Conservation (phyloP, 2,797 vertebrate species). For the Acrocephalus scirpaceus region DNA sequence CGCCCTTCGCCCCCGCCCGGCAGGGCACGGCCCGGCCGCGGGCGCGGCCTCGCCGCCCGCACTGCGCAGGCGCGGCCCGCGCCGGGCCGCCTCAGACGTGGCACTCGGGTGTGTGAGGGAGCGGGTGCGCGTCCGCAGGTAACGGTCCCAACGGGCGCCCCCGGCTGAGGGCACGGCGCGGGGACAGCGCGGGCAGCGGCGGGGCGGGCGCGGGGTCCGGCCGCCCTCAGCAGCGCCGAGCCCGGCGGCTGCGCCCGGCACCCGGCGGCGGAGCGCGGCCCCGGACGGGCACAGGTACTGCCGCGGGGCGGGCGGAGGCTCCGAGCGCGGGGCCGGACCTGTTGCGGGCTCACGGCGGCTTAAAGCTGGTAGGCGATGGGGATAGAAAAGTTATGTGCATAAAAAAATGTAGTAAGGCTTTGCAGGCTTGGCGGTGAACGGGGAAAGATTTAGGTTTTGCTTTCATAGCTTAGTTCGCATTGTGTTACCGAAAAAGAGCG, state of each 20-base stretch:
- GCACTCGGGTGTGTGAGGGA: neutral
- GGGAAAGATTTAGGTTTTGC: neutral
- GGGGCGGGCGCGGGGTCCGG: neutral
- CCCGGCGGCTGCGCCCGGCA: neutral
- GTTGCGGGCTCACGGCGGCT: neutral
- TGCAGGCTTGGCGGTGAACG: neutral
- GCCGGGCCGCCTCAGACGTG: neutral
- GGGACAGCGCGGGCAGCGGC: too few species aligned
- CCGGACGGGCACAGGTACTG: neutral
- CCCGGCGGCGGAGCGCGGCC: neutral
- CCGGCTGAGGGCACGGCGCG: too few species aligned
- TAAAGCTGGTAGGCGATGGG: accelerated
- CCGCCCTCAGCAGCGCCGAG: neutral
- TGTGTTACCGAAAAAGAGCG: accelerated
- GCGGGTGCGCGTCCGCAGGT: neutral
- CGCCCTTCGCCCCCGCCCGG: neutral
- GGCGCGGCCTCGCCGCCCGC: neutral
- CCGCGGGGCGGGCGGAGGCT: neutral
- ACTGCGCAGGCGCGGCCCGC: neutral
- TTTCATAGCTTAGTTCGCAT: accelerated
- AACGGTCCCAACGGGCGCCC: neutral
- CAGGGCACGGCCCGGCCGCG: neutral
- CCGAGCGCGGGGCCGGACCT: neutral
- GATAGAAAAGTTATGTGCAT: accelerated
- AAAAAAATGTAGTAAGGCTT: too few species aligned